Base-by-base conservation (phyloP, 1,140 invertebrate species). In the Coptotermes formosanus region DNA sequence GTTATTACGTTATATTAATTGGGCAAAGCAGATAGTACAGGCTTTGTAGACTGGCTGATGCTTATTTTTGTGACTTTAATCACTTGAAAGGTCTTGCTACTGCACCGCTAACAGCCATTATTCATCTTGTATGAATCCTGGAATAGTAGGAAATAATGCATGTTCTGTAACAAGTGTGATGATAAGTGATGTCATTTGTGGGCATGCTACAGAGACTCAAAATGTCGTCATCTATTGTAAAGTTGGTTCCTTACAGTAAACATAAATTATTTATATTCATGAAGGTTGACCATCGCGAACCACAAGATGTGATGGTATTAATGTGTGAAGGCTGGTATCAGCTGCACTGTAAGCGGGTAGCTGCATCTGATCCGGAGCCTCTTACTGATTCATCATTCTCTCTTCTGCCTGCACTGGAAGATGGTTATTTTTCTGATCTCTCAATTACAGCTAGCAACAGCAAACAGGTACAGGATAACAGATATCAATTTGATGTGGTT, bases 361-460 rank as follows among this genome's bases (percentile, higher is more conserved):
- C 88, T 87, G 83, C 52, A 55, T 84, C 55, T 85, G 88, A 88
- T 55, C 88, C 88, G 16, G 90, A 91, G 30, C 89, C 91, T 69
- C 89, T 89, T 64, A 88, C 91, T 55, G 92, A 93, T 88, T 88
- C 90, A 82, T 91, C 93, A 7, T 94, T 93, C 88, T 93, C 92
- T 59, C 92, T 95, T 82, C 89, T 94, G 23, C 92, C 93, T 86
- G 94, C 94, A n/a, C 89, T 95, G 64, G 92, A 93, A 87, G 93
- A 95, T 87, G 93, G 93, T 2, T 95, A 93, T 88, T 95, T 95
- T 88, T 92, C 92, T 85, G 94, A 95, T 91, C 88, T 94, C 82
- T 89, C 90, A 64, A 91, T 94, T 19, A 92, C 89, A 86, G 91
- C 93, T 59, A 89, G 90, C 64, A 92, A 91, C 89, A 92, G 92